Evolutionary conservation across 2,113 vertebrate species (phyloP).

Genomic region (Pithys albifrons): DNA sequence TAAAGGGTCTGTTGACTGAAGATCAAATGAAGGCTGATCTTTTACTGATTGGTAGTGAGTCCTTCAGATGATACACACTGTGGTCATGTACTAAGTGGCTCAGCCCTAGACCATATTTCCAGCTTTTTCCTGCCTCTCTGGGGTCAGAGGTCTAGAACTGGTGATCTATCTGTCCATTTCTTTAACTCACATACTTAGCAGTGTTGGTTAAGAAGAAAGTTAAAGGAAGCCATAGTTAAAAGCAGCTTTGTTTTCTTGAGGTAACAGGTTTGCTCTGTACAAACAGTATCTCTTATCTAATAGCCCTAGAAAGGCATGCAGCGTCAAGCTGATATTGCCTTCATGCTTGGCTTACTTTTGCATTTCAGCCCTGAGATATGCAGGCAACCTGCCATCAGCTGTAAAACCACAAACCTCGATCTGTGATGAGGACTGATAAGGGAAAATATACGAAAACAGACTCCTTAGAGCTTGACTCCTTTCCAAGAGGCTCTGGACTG

Average conservation of each 20-base stretch:
- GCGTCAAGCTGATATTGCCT: conserved; percentile 66
- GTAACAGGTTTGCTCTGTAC: conserved; percentile 66
- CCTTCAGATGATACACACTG: neutral
- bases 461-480: conserved; percentile 55
- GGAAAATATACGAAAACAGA: conserved; percentile 64
- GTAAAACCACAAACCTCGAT: conserved; percentile 67
- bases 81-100: neutral
- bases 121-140: neutral
- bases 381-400: conserved; percentile 67
- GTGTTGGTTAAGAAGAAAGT: conserved; percentile 15
- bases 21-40: neutral
- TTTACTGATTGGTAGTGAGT: neutral
- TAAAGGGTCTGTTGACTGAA: neutral
- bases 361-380: conserved; percentile 66
- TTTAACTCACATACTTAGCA: neutral
- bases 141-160: neutral
- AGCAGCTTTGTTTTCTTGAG: conserved; percentile 54
- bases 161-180: neutral
- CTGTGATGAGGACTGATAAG: conserved; percentile 61
- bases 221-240: conserved; percentile 34
- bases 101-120: neutral
- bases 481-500: conserved; percentile 52
- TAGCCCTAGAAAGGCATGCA: conserved; percentile 67
- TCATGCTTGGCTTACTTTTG: conserved; percentile 64
- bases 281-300: conserved; percentile 69